phyloP scores from a whole-genome alignment of 2,888 invertebrate genomes.

The Agriopis leucophaearia region DNA sequence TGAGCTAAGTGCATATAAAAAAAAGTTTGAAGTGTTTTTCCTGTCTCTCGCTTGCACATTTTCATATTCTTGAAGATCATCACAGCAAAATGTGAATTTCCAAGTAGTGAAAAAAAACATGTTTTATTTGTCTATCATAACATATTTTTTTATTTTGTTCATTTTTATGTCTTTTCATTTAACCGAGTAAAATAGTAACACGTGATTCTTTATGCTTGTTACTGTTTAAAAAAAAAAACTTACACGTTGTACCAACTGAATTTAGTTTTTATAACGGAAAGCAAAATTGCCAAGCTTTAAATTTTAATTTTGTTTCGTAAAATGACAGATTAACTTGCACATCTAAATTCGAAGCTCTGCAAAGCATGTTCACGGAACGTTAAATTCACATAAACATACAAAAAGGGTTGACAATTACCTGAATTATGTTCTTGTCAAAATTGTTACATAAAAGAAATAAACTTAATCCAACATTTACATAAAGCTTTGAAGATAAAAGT shows the following conservation, averaged over 20 bases:
- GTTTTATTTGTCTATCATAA: too few relatives aligned
- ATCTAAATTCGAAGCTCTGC: slow-evolving; percentile 10
- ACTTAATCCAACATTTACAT: slow-evolving; percentile 59
- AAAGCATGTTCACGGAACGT: slow-evolving; percentile 34
- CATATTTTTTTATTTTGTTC: too few relatives aligned
- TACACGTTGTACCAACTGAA: too few relatives aligned
- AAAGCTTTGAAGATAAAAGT: slow-evolving; percentile 58
- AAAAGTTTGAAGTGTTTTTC: too few relatives aligned
- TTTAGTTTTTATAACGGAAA: not conserved
- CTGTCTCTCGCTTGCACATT: too few relatives aligned
- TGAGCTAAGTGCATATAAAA: too few relatives aligned
- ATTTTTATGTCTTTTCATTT: too few relatives aligned
- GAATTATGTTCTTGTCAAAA: slow-evolving; percentile 48
- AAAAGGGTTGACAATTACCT: slow-evolving; percentile 42
- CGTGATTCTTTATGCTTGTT: not conserved
- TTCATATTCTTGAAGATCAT: too few relatives aligned
- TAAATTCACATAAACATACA: slow-evolving; percentile 38
- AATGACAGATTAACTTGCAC: slow-evolving; percentile 7
- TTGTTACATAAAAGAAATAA: slow-evolving; percentile 56
- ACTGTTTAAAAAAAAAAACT: too few relatives aligned
- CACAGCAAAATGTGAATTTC: too few relatives aligned
- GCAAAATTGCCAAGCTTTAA: not conserved
- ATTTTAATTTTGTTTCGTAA: not conserved
- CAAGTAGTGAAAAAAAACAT: too few relatives aligned
- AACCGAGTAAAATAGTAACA: too few relatives aligned